Evolutionary conservation across 2,888 invertebrate species (phyloP), one percentile per base, ranked within the genome.

Genomic region (Lydus trimaculatus): DNA sequence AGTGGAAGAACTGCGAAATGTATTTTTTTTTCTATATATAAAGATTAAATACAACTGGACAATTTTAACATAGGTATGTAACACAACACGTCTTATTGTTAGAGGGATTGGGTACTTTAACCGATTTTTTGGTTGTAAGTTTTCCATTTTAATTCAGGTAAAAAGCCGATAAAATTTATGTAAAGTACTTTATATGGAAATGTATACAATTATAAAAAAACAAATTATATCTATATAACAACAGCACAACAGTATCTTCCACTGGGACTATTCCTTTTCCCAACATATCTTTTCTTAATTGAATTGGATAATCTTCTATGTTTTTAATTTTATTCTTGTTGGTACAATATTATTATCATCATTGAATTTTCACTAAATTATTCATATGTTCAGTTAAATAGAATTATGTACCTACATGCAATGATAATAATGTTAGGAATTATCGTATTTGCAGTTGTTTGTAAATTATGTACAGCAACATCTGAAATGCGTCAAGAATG

Each of bases 401-500:
- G 56, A 56, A 25, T 56, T 23, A 56, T 25, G 56, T n/a, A n/a
- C n/a, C n/a, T n/a, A 25, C 56, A 56, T 13, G 25, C 13, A 56
- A 56, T 25, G 4, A 5, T 13, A 56, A 56, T 25, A 56, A 15
- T 25, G 13, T 25, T 56, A 13, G 20, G 23, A 56, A 56, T 56
- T 56, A 56, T 56, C 56, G 13, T 52, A 23, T 52, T 52, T 52
- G 23, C 11, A 52, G 52, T 52, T 52, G 23, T 56, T 25, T 56
- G 25, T 25, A 56, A 56, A 56, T 56, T 56, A n/a, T n/a, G n/a
- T n/a, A 56, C 15, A 56, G 23, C 25, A 56, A 13, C 11, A 25
- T 13, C 60, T 56, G 56, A 56, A 56, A 56, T 25, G 13, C 13
- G 56, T 56, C 56, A 56, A 25, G 23, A 56, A 25, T 56, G 13